A percentile compares a stretch with the other conserved stretches of the same genome.
Evolutionary conservation across 2,113 vertebrate genomes (phyloP).

Genomic region (Uria lomvia): DNA sequence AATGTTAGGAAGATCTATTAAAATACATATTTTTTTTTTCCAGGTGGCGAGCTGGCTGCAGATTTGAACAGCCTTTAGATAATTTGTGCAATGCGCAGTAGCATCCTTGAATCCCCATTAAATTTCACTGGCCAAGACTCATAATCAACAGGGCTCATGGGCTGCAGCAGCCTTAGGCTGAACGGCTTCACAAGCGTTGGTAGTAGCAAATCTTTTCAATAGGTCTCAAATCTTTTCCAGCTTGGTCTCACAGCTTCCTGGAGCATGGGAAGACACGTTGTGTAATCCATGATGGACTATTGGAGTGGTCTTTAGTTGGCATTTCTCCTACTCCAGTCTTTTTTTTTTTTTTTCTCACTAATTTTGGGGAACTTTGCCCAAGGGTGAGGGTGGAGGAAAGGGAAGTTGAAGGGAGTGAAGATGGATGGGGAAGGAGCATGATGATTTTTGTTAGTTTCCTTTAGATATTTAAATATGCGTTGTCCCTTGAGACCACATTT

Average conservation of each 20-base stretch:
- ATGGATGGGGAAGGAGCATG: neutral
- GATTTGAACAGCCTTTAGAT: slow-evolving; percentile 12
- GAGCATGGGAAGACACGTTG: neutral
- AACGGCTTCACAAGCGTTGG: neutral
- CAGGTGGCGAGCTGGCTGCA: neutral
- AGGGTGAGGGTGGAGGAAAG: neutral
- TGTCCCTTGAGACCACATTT: neutral
- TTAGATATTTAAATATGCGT: neutral
- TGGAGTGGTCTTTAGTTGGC: neutral
- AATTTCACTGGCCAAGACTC: neutral
- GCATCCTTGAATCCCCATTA: neutral
- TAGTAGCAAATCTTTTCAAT: neutral
- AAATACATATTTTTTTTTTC: neutral
- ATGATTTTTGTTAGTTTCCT: neutral
- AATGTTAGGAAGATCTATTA: neutral
- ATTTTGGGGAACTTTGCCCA: neutral
- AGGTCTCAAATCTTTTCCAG: neutral
- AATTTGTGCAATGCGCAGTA: neutral
- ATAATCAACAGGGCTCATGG: neutral
- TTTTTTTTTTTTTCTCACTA: neutral
- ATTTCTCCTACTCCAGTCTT: neutral
- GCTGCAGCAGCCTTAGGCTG: neutral
- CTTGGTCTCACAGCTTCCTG: neutral
- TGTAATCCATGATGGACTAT: neutral
- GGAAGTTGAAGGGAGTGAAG: neutral